Conservation (phyloP, 2,797 vertebrate genomes). For the Enteromius mattozi region DNA sequence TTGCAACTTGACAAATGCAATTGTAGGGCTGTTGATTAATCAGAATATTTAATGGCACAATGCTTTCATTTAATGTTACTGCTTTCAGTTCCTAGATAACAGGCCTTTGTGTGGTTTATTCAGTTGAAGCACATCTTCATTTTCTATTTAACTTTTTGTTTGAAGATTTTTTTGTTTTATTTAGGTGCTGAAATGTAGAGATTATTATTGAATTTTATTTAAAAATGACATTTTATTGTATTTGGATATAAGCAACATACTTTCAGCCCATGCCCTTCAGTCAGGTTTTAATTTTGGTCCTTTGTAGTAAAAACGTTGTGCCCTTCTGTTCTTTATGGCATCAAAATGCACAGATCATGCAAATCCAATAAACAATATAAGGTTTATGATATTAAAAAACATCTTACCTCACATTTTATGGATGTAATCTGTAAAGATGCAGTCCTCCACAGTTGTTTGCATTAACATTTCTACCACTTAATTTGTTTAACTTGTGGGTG, state of each 20-base stretch:
- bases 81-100: background rate
- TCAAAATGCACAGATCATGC: too few species aligned
- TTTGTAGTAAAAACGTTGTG: background rate
- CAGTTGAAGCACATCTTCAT: background rate
- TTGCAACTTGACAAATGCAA: background rate
- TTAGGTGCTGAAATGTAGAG: background rate
- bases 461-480: background rate
- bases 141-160: background rate
- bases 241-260: background rate
- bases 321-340: background rate
- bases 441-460: background rate
- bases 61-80: too few species aligned
- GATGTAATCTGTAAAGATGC: background rate
- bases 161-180: background rate
- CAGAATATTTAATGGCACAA: background rate
- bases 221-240: background rate
- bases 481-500: background rate
- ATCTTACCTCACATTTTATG: background rate
- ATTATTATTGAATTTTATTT: background rate
- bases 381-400: background rate
- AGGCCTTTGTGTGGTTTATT: background rate
- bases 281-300: background rate
- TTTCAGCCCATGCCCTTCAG: background rate
- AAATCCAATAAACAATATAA: background rate
- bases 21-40: background rate